These are phyloP conservation scores for Horisme vitalbata DNA, from an alignment of 2,888 invertebrate species.

Conservation along the genomic window DNA sequence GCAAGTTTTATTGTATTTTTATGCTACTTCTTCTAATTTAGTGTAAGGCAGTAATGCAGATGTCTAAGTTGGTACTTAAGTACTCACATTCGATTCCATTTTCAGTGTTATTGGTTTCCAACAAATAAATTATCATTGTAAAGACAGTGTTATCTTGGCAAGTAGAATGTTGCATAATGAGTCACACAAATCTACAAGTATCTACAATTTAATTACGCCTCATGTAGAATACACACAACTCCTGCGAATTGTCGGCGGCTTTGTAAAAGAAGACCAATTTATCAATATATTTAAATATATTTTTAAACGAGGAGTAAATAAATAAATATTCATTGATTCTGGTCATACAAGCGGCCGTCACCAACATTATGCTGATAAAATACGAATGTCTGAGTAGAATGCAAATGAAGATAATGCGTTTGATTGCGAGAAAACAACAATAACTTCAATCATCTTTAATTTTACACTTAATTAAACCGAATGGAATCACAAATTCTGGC, in stretches of 20 bases:
- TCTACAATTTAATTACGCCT: constrained; percentile 20
- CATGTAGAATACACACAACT: constrained; percentile 19
- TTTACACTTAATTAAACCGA: constrained; percentile 17
- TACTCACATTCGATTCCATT: constrained; percentile 1
- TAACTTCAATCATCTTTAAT: constrained; percentile 10
- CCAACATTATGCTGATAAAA: constrained; percentile 26
- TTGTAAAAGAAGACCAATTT: constrained; percentile 22
- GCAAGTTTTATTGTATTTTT: constrained; percentile 19
- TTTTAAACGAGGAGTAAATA: constrained; percentile 24
- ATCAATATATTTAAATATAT: constrained; percentile 31
- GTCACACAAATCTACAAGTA: no score
- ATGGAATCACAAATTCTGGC: not conserved
- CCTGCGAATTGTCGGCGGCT: constrained; percentile 19
- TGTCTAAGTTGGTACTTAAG: not conserved
- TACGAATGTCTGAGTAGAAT: constrained; percentile 22
- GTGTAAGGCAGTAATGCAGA: constrained; percentile 1
- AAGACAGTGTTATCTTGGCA: constrained; percentile 12
- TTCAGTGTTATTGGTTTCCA: constrained; percentile 3
- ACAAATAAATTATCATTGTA: constrained; percentile 10
- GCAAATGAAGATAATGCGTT: constrained; percentile 26
- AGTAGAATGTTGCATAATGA: constrained; percentile 4
- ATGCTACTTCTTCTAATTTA: constrained; percentile 11
- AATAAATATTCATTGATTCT: constrained; percentile 35
- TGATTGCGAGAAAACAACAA: constrained; percentile 18
- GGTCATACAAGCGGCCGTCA: constrained; percentile 24